phyloP scores from a whole-genome alignment of 2,797 vertebrate genomes.

The Amazonetta brasiliensis region DNA sequence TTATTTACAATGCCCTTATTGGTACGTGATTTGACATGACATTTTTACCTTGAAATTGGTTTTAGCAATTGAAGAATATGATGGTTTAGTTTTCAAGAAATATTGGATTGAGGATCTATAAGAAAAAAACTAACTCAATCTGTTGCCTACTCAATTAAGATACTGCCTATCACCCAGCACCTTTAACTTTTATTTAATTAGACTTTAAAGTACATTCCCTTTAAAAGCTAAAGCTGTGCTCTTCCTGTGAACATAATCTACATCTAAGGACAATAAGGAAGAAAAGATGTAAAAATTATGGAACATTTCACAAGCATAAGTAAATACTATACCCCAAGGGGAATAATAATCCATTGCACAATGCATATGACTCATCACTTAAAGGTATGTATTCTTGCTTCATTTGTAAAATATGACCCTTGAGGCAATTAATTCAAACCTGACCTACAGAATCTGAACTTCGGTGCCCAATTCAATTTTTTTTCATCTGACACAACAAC shows the following conservation, averaged over 20 bases:
- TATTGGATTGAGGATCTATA: constrained; percentile 80
- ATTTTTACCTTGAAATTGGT: constrained; percentile 84
- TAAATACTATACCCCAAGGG: constrained; percentile 29
- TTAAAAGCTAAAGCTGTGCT: constrained; percentile 37
- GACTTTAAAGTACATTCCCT: constrained; percentile 49
- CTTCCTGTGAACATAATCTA: constrained; percentile 8
- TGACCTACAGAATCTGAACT: constrained; percentile 71
- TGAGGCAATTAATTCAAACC: constrained; percentile 67
- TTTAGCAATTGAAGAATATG: constrained; percentile 83
- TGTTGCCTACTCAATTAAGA: constrained; percentile 76
- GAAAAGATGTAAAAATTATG: constrained; percentile 27
- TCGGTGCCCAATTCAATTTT: constrained; percentile 39
- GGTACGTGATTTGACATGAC: constrained; percentile 83
- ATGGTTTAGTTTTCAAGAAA: constrained; percentile 80
- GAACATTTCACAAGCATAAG: constrained; percentile 46
- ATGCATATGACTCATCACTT: constrained; percentile 60
- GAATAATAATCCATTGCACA: constrained; percentile 55
- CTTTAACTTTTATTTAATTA: constrained; percentile 76
- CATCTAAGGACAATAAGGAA: constrained; percentile 15
- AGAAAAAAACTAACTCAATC: constrained; percentile 81
- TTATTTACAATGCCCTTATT: constrained; percentile 83
- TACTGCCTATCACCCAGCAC: constrained; percentile 62
- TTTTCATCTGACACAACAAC: constrained; percentile 43
- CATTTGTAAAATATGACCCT: constrained; percentile 62
- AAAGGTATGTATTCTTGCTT: constrained; percentile 55